These are phyloP conservation scores for Neosilurus mollespiculum DNA, from an alignment of 2,797 vertebrate species.

Conservation along the genomic window DNA sequence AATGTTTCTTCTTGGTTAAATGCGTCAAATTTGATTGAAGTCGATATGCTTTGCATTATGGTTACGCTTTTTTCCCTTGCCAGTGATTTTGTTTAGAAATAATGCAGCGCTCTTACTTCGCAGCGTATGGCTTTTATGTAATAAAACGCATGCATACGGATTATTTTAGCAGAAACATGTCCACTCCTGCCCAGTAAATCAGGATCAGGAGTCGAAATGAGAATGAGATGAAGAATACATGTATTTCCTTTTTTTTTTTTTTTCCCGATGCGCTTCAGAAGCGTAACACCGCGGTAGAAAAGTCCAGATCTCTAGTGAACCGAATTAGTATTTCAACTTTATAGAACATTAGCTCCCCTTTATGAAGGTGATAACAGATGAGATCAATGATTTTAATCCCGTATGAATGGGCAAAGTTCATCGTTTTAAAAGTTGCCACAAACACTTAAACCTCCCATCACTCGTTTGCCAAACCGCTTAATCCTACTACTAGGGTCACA, in stretches of 20 bases:
- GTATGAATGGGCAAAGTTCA: background rate
- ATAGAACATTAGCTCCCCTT: background rate
- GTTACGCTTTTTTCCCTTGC: background rate
- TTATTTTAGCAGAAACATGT: background rate
- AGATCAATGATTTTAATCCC: background rate
- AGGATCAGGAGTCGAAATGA: background rate
- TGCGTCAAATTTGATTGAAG: background rate
- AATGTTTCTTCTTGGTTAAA: conserved; percentile 5
- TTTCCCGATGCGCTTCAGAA: background rate
- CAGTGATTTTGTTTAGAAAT: background rate
- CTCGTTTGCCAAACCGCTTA: too few species aligned
- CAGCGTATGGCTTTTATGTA: background rate
- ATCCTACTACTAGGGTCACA: too few species aligned
- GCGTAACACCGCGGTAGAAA: background rate
- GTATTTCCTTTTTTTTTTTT: background rate
- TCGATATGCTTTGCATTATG: background rate
- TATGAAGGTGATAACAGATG: background rate
- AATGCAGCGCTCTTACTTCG: background rate
- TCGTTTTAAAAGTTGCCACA: background rate
- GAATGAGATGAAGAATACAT: background rate
- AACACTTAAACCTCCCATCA: background rate
- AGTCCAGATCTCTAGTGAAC: background rate
- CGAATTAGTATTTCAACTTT: background rate
- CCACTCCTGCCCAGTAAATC: background rate
- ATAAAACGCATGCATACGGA: background rate